Base-by-base conservation (phyloP, 2,888 invertebrate genomes). In the Helleia helle region DNA sequence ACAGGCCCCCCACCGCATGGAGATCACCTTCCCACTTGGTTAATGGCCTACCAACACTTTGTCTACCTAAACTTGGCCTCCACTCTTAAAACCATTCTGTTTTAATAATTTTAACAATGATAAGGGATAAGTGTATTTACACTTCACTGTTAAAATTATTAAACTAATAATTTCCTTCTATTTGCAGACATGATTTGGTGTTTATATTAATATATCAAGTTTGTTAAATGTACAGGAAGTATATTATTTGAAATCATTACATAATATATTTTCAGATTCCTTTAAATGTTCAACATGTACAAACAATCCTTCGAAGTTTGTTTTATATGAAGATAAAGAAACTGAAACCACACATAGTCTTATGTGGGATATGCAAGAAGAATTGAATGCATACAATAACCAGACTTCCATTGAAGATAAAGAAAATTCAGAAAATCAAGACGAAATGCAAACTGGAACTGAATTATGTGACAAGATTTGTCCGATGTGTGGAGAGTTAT, bases 401-500 rank as follows among this genome's bases (percentile, higher is more conserved):
- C 54, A 62, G 42, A 77, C 61, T 59, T 71, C 59, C 54, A 76
- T 52, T 42, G 58, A 61, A 4, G 70, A 34, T 12, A 12, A 59
- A 42, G 75, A 66, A 44, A 72, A 55, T 50, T 56, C 54, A 38
- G 69, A 70, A 40, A 52, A 47, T 15, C 47, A 45, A 45, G 63
- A 62, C 14, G 34, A 59, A 29, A 25, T 38, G 29, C 40, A 27
- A n/a, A n/a, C n/a, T 3, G 42, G 37, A 41, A 36, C 24, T 38
- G 67, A 70, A 36, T 52, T 57, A 11, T 68, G 62, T 50, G 79
- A 86, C 51, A 90, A 88, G 65, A 89, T 91, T 38, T 94, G 94
- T 56, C 94, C 94, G 0, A 87, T 94, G 76, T 94, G 94, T 70
- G 90, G 89, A 6, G 83, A 86, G 62, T 75, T 80, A 48, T 93